Base-by-base conservation (phyloP, 2,888 invertebrate species). In the Cancer borealis region DNA sequence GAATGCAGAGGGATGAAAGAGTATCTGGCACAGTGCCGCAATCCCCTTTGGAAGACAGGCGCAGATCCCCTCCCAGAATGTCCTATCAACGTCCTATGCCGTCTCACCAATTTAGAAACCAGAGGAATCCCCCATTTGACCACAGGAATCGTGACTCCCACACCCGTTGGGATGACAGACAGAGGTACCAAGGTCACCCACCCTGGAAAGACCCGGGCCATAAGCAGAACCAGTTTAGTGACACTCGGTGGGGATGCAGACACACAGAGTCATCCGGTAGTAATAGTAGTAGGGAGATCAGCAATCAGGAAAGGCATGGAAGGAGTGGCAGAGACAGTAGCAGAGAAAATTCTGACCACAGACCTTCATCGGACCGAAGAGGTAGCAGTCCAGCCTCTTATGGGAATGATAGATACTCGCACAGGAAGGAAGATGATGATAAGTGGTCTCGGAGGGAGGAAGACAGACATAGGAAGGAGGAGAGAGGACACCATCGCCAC, bases 31-130 rank as follows among this genome's bases (percentile, higher is more conserved):
- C 14, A 39, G 84, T 84, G 14, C 89, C 47, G n/a, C 91, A 91
- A 47, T 93, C 93, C 12, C 93, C 93, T 45, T 89, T 93, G 39
- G 93, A 93, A 8, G 91, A 91, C 73, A 91, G 79, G 73, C 93
- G 93, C 17, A 93, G 93, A 39, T 90, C 93, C n/a, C 91, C 91
- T 8, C 93, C 92, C 73, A 91, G 91, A 60, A n/a, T 92, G 49
- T 92, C 93, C 17, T 93, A 92, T 30, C 93, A 93, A 10, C 66
- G 88, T 10, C 91, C 21, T 4, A 17, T 26, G 21, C 84, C 90
- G 4, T 73, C 49, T 30, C 30, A 79, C 14, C 45, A 87, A 5
- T 84, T 54, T 14, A 91, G 88, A 88, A 92, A 93, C 10, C 66
- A 73, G 45, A 66, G 30, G 5, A 73, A 87, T 66, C 14, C 6